A percentile compares a stretch with the other conserved stretches of the same genome.
Conservation (phyloP, 2,113 vertebrate species). For the Oryzias melastigma region DNA sequence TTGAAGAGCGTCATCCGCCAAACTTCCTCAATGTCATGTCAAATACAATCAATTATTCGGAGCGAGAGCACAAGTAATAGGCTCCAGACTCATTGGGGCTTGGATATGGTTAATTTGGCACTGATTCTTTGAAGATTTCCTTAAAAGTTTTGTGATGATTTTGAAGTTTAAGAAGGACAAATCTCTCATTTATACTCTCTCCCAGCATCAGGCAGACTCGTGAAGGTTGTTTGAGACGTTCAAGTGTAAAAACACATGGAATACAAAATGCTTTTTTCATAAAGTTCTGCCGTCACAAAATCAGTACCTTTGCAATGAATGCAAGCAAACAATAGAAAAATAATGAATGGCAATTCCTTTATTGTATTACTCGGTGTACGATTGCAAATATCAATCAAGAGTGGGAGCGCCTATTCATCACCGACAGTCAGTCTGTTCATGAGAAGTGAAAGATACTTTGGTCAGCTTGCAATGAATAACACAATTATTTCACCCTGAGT, state of each 20-base stretch:
- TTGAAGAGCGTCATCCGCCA: constrained; percentile 38
- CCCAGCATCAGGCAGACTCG: constrained; percentile 4
- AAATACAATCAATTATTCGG: constrained; percentile 67
- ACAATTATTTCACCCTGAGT: constrained; percentile 42
- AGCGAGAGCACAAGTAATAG: constrained; percentile 52
- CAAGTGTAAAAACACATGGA: neutral
- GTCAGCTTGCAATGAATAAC: constrained; percentile 61
- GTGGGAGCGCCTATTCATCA: constrained; percentile 39
- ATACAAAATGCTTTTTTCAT: neutral
- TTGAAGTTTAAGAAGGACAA: constrained; percentile 13
- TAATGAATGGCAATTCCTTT: constrained; percentile 23
- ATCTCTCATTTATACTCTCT: constrained; percentile 4
- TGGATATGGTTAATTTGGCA: constrained; percentile 19
- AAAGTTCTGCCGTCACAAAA: constrained; percentile 1
- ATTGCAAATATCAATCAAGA: constrained; percentile 40
- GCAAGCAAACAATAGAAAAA: constrained; percentile 12
- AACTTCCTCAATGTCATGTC: constrained; percentile 57
- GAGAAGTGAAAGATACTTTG: constrained; percentile 43
- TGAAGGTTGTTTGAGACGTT: neutral
- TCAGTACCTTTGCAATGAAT: neutral
- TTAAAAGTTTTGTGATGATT: constrained; percentile 3
- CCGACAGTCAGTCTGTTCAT: constrained; percentile 40
- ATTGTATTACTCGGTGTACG: constrained; percentile 11
- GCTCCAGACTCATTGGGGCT: constrained; percentile 33
- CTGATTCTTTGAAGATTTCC: constrained; percentile 20